Evolutionary conservation across 2,113 vertebrate genomes (phyloP), one percentile per base, ranked within the genome.

Genomic region (Cyphomyrus plagiostoma): DNA sequence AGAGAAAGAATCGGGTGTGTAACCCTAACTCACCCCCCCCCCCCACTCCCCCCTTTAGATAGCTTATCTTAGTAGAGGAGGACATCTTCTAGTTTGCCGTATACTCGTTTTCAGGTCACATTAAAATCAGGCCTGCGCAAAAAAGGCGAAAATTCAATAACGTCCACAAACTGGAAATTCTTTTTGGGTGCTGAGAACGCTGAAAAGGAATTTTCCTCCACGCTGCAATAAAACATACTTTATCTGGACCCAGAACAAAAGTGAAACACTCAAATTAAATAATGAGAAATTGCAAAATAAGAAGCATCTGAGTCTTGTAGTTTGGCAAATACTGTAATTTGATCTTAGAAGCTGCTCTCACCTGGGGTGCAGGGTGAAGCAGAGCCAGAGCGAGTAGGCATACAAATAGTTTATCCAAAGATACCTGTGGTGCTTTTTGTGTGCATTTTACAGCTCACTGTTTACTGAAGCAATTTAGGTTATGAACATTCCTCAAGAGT

Each of bases 161-260:
- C 49, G 53, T 35, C n/a, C 17, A 53, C 46, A 86, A 83, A 45
- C 42, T 83, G 19, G 39, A 23, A 46, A 23, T 11, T 77, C 35
- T 85, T n/a, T 85, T 49, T 85, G 21, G 88, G 42, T 88, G 23
- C 48, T 77, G 30, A 90, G 93, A 93, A 93, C 94, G 95, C 45
- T 2, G 3, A n/a, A n/a, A 84, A 45, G 1, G 5, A 35, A 7
- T 19, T 56, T 42, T 42, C n/a, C n/a, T 49, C 83, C 83, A 50
- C 23, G 8, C 13, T 80, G 35, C 15, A 42, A 74, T 30, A 35
- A 19, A 35, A 35, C 66, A 70, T 70, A 35, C 11, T 30, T 7
- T n/a, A n/a, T 62, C 23, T 74, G 1, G n/a, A 80, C 74, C 13
- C 2, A 7, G 74, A 2, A 80, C 74, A 42, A 35, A 80, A 80